These are phyloP conservation scores for Cylloceria caligata DNA, from an alignment of 2,888 invertebrate genomes.

Conservation along the genomic window DNA sequence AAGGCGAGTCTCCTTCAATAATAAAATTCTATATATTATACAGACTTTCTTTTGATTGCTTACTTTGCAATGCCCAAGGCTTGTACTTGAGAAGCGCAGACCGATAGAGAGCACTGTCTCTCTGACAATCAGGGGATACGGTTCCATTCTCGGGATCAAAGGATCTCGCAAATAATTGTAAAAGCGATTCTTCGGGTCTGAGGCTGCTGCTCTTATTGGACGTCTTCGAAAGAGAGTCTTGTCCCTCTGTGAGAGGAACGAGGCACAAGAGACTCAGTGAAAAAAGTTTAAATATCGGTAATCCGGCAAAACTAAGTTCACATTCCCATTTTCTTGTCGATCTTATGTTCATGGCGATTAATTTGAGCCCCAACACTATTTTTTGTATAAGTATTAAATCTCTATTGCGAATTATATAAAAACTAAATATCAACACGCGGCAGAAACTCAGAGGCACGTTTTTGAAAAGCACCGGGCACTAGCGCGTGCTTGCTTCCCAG, in stretches of 20 bases:
- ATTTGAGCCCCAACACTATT: not conserved
- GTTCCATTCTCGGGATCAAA: slow-evolving; percentile 73
- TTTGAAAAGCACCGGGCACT: not conserved
- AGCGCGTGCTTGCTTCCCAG: not conserved
- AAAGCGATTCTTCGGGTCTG: slow-evolving; percentile 75
- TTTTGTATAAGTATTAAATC: not conserved
- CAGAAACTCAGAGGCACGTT: not conserved
- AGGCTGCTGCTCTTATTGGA: not conserved
- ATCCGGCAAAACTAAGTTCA: not conserved
- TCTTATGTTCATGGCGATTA: not conserved
- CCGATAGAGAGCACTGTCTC: slow-evolving; percentile 74
- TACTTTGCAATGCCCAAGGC: slow-evolving; percentile 81
- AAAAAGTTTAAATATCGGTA: not conserved
- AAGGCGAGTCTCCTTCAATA: too few species aligned
- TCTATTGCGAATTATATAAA: not conserved
- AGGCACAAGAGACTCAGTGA: slow-evolving; percentile 5
- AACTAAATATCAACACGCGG: not conserved
- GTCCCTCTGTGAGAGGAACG: not conserved
- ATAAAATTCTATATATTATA: too few species aligned
- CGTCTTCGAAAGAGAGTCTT: not conserved
- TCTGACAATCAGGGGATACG: slow-evolving; percentile 73
- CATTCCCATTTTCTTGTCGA: not conserved
- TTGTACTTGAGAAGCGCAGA: slow-evolving; percentile 73
- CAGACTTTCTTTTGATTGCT: slow-evolving; percentile 64
- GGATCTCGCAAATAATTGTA: slow-evolving; percentile 72